Evolutionary conservation across 2,797 vertebrate genomes (phyloP), one percentile per base, ranked within the genome.

Genomic region (Vipera ursinii): DNA sequence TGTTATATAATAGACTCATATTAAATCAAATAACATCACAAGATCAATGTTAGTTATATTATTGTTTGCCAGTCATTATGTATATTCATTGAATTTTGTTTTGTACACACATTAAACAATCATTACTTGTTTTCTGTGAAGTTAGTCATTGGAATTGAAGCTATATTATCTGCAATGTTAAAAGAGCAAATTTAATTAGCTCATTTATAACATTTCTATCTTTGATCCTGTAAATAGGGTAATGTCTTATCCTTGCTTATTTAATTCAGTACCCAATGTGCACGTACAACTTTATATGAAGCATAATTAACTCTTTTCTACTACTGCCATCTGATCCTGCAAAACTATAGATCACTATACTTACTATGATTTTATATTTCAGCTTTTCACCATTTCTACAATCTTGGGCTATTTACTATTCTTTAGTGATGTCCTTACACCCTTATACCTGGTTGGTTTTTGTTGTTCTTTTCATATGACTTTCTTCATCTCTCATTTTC

Each of bases 111-210:
- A 78, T 94, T 94, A 91, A 90, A 91, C 55, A 87, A 22, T 95
- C 96, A 96, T 95, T 94, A 91, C 89, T 92, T 95, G 55, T 65
- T 94, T 96, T 95, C 78, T 90, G 95, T 94, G 93, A 90, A 94
- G 69, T 59, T 95, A 92, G 86, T 92, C 3, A 60, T 87, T 87
- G 93, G 20, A 4, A 7, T 91, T 95, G 94, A 73, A 95, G 87
- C 26, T 86, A 7, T 2, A 91, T 57, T 10, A 94, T 93, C 91
- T 90, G 87, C 87, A 86, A 90, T 92, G 94, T 93, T 59, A 55
- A 82, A 91, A 96, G 51, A 91, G 57, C 4, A 94, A 95, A 94
- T 94, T 87, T 92, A 94, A 94, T 94, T 93, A 88, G 63, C 51
- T 92, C 0, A 0, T 94, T 95, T 94, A 65, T 86, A 91, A 87